Evolutionary conservation across 1,140 invertebrate genomes (phyloP).

Genomic region (Plectrocnemia conspersa): DNA sequence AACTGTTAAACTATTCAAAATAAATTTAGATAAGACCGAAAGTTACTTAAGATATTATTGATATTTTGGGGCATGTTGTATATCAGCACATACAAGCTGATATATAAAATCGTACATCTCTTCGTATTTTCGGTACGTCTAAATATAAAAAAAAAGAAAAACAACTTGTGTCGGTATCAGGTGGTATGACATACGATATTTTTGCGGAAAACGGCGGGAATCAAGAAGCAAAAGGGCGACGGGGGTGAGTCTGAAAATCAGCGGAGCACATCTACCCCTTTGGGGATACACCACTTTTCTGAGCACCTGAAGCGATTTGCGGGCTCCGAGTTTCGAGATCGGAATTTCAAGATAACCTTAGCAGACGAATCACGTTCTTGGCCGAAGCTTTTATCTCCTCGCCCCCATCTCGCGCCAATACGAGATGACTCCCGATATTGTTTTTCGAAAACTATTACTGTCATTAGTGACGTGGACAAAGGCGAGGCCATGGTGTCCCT

Average conservation of each 20-base stretch:
- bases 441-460: no score
- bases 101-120: no score
- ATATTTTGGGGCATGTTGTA: no score
- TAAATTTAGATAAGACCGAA: no score
- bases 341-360: constrained; percentile 25
- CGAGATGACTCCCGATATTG: constrained; percentile 23
- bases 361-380: constrained; percentile 26
- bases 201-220: constrained; percentile 3
- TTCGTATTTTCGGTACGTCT: no score
- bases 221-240: background rate
- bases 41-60: no score
- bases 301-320: constrained; percentile 33
- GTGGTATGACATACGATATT: constrained; percentile 26
- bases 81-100: no score
- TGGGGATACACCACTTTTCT: constrained; percentile 27
- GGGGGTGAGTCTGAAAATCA: constrained; percentile 24
- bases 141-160: no score
- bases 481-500: no score
- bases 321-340: constrained; percentile 23
- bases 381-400: constrained; percentile 11
- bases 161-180: constrained; percentile 20
- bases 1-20: no score
- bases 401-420: constrained; percentile 17
- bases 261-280: constrained; percentile 31
- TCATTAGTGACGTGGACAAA: no score